Base-by-base conservation (phyloP, 2,797 vertebrate species). In the Chrysocyon brachyurus region DNA sequence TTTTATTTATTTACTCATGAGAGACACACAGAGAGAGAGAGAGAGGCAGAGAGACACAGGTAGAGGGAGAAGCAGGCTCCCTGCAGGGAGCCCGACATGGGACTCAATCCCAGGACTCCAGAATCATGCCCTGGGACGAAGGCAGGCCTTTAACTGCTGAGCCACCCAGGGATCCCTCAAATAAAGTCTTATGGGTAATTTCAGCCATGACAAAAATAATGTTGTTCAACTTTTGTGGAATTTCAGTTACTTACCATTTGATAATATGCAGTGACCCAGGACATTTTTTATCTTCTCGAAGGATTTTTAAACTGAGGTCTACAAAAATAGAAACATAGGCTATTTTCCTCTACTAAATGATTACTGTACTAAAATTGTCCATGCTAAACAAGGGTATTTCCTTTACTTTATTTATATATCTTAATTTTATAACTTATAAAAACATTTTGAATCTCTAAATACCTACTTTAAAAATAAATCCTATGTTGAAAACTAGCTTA, bases 261-360 rank as follows among this genome's bases (percentile, higher is more conserved):
- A 99, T 99, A 98, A 99, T 99, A 98, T 99, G 99, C 97, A 97
- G 88, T 57, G 99, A 99, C 63, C 99, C 99, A 16, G 99, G 99
- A 97, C 99, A 99, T 98, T 98, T 99, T 95, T 98, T 98, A 98
- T 99, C 99, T 98, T 99, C 99, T 97, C 98, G 98, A 3, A 99
- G 99, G 97, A 99, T 99, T 99, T 99, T 99, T 97, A 99, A 99
- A 98, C 99, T 99, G 97, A 99, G 99, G 97, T 99, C 99, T 99
- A 97, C 49, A 97, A 98, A 98, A 98, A 79, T 49, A 97, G n/a
- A 98, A 95, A 94, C 64, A 94, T 12, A 87, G 33, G 61, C 63
- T 95, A 79, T 82, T 90, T 93, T 96, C 12, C 96, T 77, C 72
- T 90, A 16, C 46, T 72, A 33, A 94, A 70, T 66, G 79, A 83